Percentiles rank a stretch among this genome's conserved stretches.
Conservation (phyloP, 2,888 invertebrate genomes). For the Tachina grossa region DNA sequence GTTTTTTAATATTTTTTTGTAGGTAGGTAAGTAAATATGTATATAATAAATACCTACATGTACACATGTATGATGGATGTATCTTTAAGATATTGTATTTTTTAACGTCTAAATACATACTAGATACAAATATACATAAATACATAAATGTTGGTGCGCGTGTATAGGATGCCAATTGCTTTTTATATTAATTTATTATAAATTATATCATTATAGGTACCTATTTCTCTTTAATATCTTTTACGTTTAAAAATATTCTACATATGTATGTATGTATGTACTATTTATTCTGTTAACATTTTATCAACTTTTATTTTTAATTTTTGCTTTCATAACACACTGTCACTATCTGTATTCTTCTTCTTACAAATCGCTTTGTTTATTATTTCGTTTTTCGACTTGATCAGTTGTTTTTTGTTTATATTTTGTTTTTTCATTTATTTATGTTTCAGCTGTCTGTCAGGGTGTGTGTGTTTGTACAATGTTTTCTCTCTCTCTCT, state of each 20-base stretch:
- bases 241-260: constrained; percentile 11
- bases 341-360: constrained; percentile 9
- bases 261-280: background rate
- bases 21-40: too few species aligned
- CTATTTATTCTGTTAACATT: constrained; percentile 15
- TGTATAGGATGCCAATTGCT: background rate
- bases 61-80: background rate
- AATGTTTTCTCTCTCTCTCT: background rate
- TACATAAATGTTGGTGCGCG: too few species aligned
- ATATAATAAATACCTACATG: too few species aligned
- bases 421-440: constrained; percentile 53
- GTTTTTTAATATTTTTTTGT: too few species aligned
- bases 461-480: background rate
- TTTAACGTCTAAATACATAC: too few species aligned
- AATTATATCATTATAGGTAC: constrained; percentile 24
- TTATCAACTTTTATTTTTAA: constrained; percentile 20
- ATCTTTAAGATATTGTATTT: too few species aligned
- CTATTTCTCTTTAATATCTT: constrained; percentile 9
- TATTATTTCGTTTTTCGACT: constrained; percentile 41
- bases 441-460: constrained; percentile 28
- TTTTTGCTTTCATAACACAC: constrained; percentile 21
- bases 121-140: too few species aligned
- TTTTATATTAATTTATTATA: constrained; percentile 29
- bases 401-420: constrained; percentile 72
- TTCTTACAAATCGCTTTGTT: constrained; percentile 24